Evolutionary conservation across 2,888 invertebrate species (phyloP), one percentile per base, ranked within the genome.

Genomic region (Trachelus stipa): DNA sequence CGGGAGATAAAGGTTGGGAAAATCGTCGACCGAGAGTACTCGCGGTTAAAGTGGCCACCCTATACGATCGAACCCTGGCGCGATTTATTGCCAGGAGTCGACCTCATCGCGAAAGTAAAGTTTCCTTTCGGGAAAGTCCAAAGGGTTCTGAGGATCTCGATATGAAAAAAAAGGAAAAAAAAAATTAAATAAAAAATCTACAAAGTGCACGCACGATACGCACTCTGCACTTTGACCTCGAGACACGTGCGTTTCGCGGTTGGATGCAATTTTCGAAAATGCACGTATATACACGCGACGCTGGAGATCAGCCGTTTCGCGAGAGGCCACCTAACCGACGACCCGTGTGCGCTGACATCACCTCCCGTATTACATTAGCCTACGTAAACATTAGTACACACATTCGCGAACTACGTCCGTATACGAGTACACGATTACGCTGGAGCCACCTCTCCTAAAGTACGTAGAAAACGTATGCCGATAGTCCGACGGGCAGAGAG

Each of bases 291-390:
- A 35, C 3, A 3, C 35, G 12, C 12, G 35, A 0, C 56, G 6
- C 15, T 1, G 0, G 1, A 31, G 71, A 71, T 71, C n/a, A 31
- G 71, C 31, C 71, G 71, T n/a, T 71, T 33, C 1, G 71, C 30
- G 71, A 71, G 71, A 23, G 56, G 71, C 12, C 71, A 71, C 71
- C 71, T 33, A 71, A 15, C 71, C 31, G 71, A 31, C 37, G 69
- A 40, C 79, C 68, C 31, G 74, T 15, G 68, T 15, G 73, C 81
- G 86, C 84, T 89, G 88, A 89, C 88, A 88, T 89, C 88, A 89
- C 81, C 85, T 82, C 84, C 83, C 81, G 81, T 86, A 89, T 88
- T 88, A 88, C 86, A 85, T 88, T 88, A 84, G 87, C 87, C 88
- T 87, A 83, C 87, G 88, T 87, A 87, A 89, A 88, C 85, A 85